Conservation (phyloP, 1,140 invertebrate species). For the Drosophila grimshawi region DNA sequence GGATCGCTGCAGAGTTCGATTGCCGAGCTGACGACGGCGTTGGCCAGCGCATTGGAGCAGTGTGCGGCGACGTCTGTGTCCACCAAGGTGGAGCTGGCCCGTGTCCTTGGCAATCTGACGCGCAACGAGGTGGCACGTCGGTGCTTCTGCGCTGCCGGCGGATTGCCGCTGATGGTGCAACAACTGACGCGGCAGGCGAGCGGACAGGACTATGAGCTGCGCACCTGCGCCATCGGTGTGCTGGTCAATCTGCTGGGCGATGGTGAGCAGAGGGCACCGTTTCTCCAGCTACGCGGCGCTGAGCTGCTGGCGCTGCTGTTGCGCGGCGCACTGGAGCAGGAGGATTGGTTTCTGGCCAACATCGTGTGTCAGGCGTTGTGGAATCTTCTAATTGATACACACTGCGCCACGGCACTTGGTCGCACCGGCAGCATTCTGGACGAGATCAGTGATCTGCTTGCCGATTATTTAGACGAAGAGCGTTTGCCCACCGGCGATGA, state of each 20-base stretch:
- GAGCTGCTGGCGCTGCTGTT: conserved; percentile 67
- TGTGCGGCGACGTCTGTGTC: conserved; percentile 39
- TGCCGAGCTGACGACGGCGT: conserved; percentile 55
- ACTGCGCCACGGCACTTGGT: conserved; percentile 84
- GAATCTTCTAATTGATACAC: conserved; percentile 89
- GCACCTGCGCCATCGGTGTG: conserved; percentile 81
- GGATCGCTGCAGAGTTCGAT: conserved; percentile 74
- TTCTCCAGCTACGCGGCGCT: conserved; percentile 73
- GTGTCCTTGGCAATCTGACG: conserved; percentile 84
- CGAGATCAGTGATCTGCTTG: conserved; percentile 86
- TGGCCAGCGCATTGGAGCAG: conserved; percentile 56
- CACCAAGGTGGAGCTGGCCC: conserved; percentile 77
- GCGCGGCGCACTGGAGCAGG: conserved; percentile 69
- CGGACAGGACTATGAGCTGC: conserved; percentile 74
- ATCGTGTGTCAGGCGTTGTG: conserved; percentile 86
- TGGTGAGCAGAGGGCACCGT: conserved; percentile 74
- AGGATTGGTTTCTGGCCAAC: conserved; percentile 82
- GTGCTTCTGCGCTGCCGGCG: conserved; percentile 75
- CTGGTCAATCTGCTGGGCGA: conserved; percentile 82
- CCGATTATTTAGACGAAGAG: conserved; percentile 86
- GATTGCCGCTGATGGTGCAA: conserved; percentile 71
- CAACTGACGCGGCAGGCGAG: conserved; percentile 61
- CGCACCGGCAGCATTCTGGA: conserved; percentile 85
- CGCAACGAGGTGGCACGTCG: conserved; percentile 78
- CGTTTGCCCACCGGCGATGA: conserved; percentile 77